Percentiles rank a stretch among this genome's conserved stretches.
Conservation (phyloP, 2,888 invertebrate species). For the Myopa testacea region DNA sequence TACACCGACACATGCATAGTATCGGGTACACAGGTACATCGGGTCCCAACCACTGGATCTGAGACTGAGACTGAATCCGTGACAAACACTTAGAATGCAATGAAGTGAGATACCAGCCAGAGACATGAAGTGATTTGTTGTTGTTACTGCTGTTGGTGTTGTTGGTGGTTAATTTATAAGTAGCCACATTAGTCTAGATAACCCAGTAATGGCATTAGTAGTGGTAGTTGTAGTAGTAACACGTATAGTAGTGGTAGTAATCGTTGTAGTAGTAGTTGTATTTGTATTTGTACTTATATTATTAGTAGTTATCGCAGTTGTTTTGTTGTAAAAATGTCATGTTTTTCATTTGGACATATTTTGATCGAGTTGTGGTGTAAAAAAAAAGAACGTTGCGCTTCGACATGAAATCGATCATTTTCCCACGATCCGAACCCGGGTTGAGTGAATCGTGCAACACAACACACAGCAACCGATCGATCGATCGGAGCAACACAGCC, state of each 20-base stretch:
- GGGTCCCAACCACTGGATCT: background rate
- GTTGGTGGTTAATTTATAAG: background rate
- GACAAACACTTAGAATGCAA: conserved; percentile 18
- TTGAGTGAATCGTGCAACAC: background rate
- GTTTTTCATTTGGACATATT: conserved; percentile 38
- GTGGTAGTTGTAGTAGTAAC: no score
- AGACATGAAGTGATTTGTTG: conserved; percentile 14
- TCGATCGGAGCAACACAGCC: background rate
- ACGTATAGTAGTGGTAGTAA: no score
- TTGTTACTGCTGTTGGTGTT: conserved; percentile 14
- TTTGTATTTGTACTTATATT: background rate
- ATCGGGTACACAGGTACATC: no score
- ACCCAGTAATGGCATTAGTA: no score
- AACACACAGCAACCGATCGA: conserved; percentile 6
- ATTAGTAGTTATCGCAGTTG: background rate
- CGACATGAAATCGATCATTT: conserved; percentile 64
- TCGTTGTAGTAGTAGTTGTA: background rate
- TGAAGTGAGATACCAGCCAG: background rate
- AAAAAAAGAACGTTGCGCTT: background rate
- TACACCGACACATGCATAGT: background rate
- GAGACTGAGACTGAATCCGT: background rate
- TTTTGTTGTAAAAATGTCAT: conserved; percentile 33
- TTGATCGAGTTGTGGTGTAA: conserved; percentile 20
- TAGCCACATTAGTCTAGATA: conserved; percentile 5
- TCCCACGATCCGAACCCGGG: conserved; percentile 60